These are phyloP conservation scores for Penelope pileata DNA, from an alignment of 2,113 vertebrate genomes.

Conservation along the genomic window DNA sequence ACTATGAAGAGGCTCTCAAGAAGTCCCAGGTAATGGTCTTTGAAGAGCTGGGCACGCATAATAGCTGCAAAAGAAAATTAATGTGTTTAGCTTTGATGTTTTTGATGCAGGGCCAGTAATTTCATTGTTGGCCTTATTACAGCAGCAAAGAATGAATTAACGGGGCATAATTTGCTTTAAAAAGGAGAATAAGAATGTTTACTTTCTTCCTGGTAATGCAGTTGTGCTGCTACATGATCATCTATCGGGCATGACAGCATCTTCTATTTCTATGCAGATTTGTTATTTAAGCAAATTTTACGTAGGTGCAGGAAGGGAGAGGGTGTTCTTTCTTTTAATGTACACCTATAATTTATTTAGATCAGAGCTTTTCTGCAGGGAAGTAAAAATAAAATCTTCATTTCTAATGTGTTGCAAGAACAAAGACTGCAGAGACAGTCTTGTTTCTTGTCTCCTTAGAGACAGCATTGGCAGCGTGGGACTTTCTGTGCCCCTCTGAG, in stretches of 20 bases:
- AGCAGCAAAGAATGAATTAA: constrained; percentile 19
- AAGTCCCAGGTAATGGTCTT: constrained; percentile 9
- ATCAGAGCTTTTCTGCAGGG: background rate
- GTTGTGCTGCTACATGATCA: background rate
- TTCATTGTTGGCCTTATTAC: constrained; percentile 15
- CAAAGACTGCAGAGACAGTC: background rate
- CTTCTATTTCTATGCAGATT: constrained; percentile 38
- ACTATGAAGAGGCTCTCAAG: background rate
- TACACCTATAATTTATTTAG: constrained; percentile 52
- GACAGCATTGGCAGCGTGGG: background rate
- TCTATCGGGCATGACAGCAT: constrained; percentile 22
- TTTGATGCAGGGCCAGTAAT: constrained; percentile 26
- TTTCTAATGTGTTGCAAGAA: background rate
- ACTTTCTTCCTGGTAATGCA: constrained; percentile 31
- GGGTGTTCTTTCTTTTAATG: constrained; percentile 1
- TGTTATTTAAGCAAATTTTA: constrained; percentile 46
- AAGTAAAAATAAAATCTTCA: constrained; percentile 16
- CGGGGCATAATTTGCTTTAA: constrained; percentile 12
- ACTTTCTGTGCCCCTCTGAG: background rate
- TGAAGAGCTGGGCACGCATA: background rate
- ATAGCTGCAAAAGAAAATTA: background rate
- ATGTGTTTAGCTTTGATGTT: background rate
- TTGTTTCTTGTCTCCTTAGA: background rate
- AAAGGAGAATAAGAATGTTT: constrained; percentile 33
- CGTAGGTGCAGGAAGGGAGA: background rate